Percentiles rank a stretch among this genome's conserved stretches.
Evolutionary conservation across 1,140 invertebrate genomes (phyloP).

Genomic region (Yoshiicerus persimilis): DNA sequence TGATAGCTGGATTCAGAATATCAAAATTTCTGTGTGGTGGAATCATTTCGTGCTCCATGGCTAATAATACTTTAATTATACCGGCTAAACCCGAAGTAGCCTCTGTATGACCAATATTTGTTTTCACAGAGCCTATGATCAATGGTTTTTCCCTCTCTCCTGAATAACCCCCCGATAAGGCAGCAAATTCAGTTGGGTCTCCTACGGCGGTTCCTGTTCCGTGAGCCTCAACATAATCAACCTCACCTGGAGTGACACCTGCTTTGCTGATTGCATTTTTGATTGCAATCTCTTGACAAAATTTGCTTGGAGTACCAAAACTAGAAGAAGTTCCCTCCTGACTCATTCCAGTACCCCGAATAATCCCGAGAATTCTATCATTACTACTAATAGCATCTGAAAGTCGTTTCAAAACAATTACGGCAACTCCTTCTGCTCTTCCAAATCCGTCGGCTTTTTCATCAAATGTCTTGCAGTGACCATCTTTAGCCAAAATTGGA

Average conservation of each 20-base stretch:
- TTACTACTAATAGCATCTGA: neutral
- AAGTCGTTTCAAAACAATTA: neutral
- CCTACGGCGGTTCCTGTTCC: slow-evolving; percentile 62
- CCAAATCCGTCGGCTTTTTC: neutral
- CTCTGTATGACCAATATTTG: slow-evolving; percentile 52
- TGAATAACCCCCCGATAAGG: slow-evolving; percentile 58
- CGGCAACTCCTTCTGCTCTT: slow-evolving; percentile 10
- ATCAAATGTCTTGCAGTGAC: no score
- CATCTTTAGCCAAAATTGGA: neutral
- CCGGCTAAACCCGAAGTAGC: slow-evolving; percentile 52
- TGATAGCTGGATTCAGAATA: slow-evolving; percentile 7
- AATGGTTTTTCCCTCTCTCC: slow-evolving; percentile 55
- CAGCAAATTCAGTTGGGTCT: slow-evolving; percentile 51
- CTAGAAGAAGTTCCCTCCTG: neutral
- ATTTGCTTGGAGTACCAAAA: slow-evolving; percentile 15
- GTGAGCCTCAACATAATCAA: slow-evolving; percentile 63
- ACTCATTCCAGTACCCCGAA: neutral
- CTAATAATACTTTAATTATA: slow-evolving; percentile 13
- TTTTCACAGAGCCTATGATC: slow-evolving; percentile 61
- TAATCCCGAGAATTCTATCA: neutral
- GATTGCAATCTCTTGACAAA: slow-evolving; percentile 42
- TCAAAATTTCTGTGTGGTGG: slow-evolving; percentile 10
- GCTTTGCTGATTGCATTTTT: slow-evolving; percentile 59
- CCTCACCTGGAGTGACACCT: slow-evolving; percentile 56
- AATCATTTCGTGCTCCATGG: slow-evolving; percentile 5